Conservation (phyloP, 37 sponge, comb jelly and placozoan species). For the Tethya wilhelma region DNA sequence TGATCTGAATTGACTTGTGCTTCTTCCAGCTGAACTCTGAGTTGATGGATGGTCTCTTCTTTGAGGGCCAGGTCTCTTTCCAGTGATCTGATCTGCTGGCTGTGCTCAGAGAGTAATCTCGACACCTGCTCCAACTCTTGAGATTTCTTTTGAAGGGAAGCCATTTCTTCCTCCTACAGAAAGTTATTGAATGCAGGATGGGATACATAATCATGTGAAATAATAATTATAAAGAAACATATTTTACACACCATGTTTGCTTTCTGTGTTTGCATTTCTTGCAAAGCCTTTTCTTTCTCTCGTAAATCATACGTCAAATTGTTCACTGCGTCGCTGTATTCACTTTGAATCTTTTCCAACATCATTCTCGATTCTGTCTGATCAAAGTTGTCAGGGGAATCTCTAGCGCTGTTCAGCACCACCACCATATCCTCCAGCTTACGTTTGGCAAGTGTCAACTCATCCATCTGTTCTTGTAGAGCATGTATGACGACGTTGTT, state of each 20-base stretch:
- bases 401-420: background rate
- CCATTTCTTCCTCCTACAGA: slow-evolving; percentile 23
- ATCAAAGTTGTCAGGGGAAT: background rate
- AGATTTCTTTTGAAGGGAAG: background rate
- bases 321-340: slow-evolving; percentile 2
- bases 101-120: slow-evolving; percentile 3
- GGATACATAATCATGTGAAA: background rate
- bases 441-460: background rate
- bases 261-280: slow-evolving; percentile 12
- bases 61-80: slow-evolving; percentile 19
- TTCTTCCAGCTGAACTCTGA: slow-evolving; percentile 13
- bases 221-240: background rate
- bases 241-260: background rate
- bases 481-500: background rate
- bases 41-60: slow-evolving; percentile 19
- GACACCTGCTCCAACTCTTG: background rate
- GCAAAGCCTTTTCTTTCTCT: slow-evolving; percentile 17
- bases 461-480: slow-evolving; percentile 29
- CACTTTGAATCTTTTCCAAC: slow-evolving; percentile 18
- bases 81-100: slow-evolving; percentile 4
- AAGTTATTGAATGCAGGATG: background rate
- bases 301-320: slow-evolving; percentile 5
- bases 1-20: background rate
- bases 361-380: background rate
- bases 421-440: slow-evolving; percentile 22